Base-by-base conservation (phyloP, 2,113 vertebrate species). In the Cryptotis parvus region DNA sequence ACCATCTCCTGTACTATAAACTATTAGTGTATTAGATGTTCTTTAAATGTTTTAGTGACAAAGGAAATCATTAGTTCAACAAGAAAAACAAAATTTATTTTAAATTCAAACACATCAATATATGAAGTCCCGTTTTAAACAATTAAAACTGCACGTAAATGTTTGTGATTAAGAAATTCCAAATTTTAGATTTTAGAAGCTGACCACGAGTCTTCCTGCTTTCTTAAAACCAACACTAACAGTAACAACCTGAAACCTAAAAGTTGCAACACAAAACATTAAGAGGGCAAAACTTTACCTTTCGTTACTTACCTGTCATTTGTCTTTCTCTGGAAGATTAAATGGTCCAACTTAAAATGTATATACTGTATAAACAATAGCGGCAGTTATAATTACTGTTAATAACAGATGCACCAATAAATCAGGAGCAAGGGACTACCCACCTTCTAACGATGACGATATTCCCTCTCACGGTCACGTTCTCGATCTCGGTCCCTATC, bases 391-490 rank as follows among this genome's bases (percentile, higher is more conserved):
- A 73, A 88, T 95, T 92, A 93, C 90, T 94, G 94, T 85, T 45
- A 96, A 75, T 41, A 92, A 90, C 8, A 81, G 91, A 35, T 87
- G 4, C 61, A 69, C 89, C 79, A 92, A 87, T 58, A 3, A 55
- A 96, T 72, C 45, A 87, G 27, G 81, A 0, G 3, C 92, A 94
- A 94, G 87, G 61, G 55, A 90, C 96, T 41, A 98, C 99, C 97
- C 98, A 99, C 99, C 99, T 99, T 92, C 97, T 99, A 99, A 87
- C 99, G 99, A 96, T 99, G 99, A 66, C 99, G 98, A 97, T 99
- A 99, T 29, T 99, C 99, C 26, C 99, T 97, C 96, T 99, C 99
- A 89, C 99, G 97, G 97, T 99, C 99, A 3, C 99, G 97, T 15
- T 99, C 99, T 6, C 99, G 97, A 89, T 99, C 99, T 0, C 99